Evolutionary conservation across 2,797 vertebrate species (phyloP).

Genomic region (Antrozous pallidus): DNA sequence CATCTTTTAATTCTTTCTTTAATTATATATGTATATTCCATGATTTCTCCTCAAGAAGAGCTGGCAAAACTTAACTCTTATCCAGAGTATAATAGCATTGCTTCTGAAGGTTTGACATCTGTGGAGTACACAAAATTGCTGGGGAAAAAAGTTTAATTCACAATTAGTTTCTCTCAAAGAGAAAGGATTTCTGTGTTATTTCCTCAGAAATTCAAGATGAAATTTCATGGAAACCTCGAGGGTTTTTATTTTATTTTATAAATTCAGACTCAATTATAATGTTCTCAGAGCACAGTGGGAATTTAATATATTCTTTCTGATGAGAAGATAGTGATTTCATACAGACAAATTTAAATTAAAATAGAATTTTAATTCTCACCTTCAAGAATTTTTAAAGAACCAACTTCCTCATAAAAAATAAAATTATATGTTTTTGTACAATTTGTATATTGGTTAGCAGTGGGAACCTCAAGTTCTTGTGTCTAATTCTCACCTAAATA

Average conservation of each 20-base stretch:
- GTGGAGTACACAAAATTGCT: neutral
- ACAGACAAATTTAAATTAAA: neutral
- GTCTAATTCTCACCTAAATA: neutral
- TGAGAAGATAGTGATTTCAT: neutral
- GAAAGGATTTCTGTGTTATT: neutral
- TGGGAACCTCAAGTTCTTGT: neutral
- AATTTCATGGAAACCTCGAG: neutral
- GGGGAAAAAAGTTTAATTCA: neutral
- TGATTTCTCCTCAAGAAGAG: neutral
- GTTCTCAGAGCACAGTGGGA: neutral
- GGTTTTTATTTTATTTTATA: neutral
- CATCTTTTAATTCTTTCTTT: neutral
- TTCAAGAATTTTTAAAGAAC: neutral
- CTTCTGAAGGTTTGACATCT: neutral
- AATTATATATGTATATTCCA: neutral
- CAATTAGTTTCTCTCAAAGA: neutral
- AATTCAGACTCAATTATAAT: neutral
- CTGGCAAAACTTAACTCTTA: neutral
- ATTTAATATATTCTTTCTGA: neutral
- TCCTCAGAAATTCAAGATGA: neutral
- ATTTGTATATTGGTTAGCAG: neutral
- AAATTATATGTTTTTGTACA: neutral
- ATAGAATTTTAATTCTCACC: neutral
- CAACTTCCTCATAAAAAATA: neutral
- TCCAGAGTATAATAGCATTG: neutral